Evolutionary conservation across 2,797 vertebrate genomes (phyloP).

Genomic region (Schizopygopsis malacanthus): DNA sequence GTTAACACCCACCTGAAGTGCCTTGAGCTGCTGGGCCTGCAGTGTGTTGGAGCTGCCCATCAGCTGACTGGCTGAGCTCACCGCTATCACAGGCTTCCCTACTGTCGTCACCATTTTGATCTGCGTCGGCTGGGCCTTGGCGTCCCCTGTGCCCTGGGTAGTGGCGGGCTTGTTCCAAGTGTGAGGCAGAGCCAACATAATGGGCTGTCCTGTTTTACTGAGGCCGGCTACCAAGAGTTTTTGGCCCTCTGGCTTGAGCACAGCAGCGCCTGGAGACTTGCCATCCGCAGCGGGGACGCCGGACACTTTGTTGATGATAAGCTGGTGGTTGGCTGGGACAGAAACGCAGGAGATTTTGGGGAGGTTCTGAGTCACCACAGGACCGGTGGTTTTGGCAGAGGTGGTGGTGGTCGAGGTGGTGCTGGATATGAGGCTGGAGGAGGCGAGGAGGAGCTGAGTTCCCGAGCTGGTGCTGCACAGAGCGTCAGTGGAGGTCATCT

Average conservation of each 20-base stretch:
- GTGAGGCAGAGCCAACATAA: conserved; percentile 91
- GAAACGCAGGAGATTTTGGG: conserved; percentile 88
- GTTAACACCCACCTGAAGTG: conserved; percentile 87
- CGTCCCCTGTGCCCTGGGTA: conserved; percentile 80
- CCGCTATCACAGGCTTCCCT: conserved; percentile 85
- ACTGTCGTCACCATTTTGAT: conserved; percentile 95
- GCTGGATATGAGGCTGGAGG: conserved; percentile 72
- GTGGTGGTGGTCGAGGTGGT: conserved; percentile 67
- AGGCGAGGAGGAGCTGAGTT: conserved; percentile 73
- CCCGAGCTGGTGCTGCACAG: conserved; percentile 59
- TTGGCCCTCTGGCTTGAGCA: conserved; percentile 92
- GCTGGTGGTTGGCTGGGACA: conserved; percentile 91
- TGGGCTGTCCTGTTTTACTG: conserved; percentile 91
- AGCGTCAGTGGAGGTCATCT: conserved; percentile 64
- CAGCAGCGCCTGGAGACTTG: conserved; percentile 70
- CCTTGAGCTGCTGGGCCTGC: conserved; percentile 94
- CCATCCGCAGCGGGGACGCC: conserved; percentile 82
- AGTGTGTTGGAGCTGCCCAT: conserved; percentile 81
- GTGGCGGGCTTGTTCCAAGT: conserved; percentile 81
- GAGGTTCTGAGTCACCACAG: conserved; percentile 75
- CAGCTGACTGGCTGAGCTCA: conserved; percentile 83
- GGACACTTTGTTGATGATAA: conserved; percentile 93
- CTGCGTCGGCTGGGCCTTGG: conserved; percentile 84
- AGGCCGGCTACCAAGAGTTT: conserved; percentile 92
- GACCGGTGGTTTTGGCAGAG: conserved; percentile 70